These are phyloP conservation scores for Falco cherrug DNA, from an alignment of 2,797 vertebrate species.

Conservation along the genomic window DNA sequence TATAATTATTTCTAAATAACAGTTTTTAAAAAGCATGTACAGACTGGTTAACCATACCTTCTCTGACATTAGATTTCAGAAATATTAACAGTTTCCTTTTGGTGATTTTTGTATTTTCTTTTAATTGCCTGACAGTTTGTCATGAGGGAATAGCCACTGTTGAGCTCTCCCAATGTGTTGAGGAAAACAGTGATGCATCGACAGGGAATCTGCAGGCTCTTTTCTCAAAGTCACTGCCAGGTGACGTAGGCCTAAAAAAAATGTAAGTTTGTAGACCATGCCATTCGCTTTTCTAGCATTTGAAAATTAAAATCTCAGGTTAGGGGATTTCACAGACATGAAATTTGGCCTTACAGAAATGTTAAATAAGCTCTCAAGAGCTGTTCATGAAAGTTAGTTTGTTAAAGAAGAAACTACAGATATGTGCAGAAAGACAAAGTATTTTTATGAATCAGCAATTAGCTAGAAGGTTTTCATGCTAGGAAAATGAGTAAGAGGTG, in stretches of 20 bases:
- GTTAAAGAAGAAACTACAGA: neutral
- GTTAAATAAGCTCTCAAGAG: neutral
- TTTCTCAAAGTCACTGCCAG: neutral
- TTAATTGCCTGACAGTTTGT: constrained; percentile 26
- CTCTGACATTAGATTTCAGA: constrained; percentile 25
- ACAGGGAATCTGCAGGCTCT: neutral
- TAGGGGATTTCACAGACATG: neutral
- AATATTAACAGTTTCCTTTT: constrained; percentile 27
- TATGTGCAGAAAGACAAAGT: neutral
- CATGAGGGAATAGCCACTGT: neutral
- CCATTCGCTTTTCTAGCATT: neutral
- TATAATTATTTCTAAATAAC: constrained; percentile 45
- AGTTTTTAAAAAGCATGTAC: constrained; percentile 41
- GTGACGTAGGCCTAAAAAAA: neutral
- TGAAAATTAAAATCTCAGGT: neutral
- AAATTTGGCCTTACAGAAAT: neutral
- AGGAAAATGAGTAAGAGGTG: neutral
- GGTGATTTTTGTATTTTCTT: neutral
- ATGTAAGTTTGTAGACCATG: neutral
- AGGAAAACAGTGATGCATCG: neutral
- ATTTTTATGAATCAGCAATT: neutral
- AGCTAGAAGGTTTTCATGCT: neutral
- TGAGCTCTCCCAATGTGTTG: neutral
- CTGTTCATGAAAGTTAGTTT: neutral
- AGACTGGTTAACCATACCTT: constrained; percentile 21